Conservation (phyloP, 1,140 invertebrate species). For the Coptotermes formosanus region DNA sequence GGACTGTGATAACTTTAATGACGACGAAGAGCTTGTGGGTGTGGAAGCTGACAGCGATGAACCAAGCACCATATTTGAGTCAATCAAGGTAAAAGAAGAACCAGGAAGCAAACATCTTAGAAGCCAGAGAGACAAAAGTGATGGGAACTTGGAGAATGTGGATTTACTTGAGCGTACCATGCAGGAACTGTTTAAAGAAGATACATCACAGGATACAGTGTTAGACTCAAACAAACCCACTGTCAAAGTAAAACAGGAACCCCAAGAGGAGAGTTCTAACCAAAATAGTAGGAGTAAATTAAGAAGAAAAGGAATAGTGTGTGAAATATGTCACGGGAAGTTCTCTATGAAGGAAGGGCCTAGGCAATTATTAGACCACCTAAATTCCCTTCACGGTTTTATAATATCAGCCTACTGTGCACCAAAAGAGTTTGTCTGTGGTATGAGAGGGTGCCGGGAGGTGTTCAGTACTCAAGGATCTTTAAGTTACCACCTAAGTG, state of each 20-base stretch:
- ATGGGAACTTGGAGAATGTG: neutral
- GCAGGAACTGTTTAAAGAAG: conserved; percentile 25
- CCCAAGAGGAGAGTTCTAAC: neutral
- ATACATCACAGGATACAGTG: neutral
- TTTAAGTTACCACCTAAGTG: conserved; percentile 17
- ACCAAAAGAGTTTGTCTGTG: neutral
- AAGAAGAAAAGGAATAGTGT: conserved; percentile 26
- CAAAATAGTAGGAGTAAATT: neutral
- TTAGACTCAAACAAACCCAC: neutral
- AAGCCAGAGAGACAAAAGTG: neutral
- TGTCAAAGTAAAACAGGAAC: neutral
- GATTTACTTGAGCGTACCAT: conserved; percentile 27
- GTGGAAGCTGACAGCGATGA: conserved; percentile 10
- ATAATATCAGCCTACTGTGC: conserved; percentile 18
- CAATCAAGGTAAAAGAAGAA: neutral
- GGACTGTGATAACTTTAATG: conserved; percentile 12
- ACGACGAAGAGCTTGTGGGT: neutral
- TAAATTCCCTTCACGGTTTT: conserved; percentile 35
- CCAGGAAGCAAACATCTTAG: neutral
- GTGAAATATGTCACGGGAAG: conserved; percentile 34
- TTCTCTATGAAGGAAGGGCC: conserved; percentile 32
- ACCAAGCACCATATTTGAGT: neutral
- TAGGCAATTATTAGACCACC: conserved; percentile 24
- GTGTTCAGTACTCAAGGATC: neutral
- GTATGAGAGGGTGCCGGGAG: conserved; percentile 16